Evolutionary conservation across 2,797 vertebrate species (phyloP), one percentile per base, ranked within the genome.

Genomic region (Anabacerthia variegaticeps): DNA sequence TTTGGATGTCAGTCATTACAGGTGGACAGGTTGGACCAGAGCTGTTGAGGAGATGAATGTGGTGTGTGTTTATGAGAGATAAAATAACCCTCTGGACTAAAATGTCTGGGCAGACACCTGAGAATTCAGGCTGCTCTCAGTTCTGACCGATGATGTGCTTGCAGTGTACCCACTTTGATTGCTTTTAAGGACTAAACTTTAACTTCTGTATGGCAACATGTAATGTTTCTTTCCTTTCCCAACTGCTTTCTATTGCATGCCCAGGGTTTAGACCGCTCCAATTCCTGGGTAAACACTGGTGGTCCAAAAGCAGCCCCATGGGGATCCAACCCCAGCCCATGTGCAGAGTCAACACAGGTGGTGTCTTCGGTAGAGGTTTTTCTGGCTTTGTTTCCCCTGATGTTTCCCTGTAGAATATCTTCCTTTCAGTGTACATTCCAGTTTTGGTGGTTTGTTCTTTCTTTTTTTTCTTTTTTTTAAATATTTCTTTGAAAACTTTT

Each of bases 241-340:
- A 97, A 98, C 98, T 98, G 97, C 98, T 98, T 97, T 98, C 98
- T 98, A 17, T 98, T 97, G 96, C 98, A 96, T 97, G 97, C 97
- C 96, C 98, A 99, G 99, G 99, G 99, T 97, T 99, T 99, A 99
- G 99, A 99, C 98, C 99, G 99, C 98, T 99, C 99, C 99, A 99
- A 99, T 99, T 99, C 99, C 98, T 99, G 99, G 99, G 99, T 99
- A 98, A 99, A 99, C 99, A 99, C 99, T 98, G 99, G 99, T 98
- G 99, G 99, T 98, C 99, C 99, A 98, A 99, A 99, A 98, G 98
- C 99, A 97, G 98, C 98, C 98, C 99, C 99, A 98, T 99, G 99
- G 99, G 99, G 99, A 99, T 98, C 99, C 98, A 99, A 99, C 98
- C 99, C 99, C 96, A 99, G 99, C 98, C 99, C 99, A 97, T 98